phyloP scores from a whole-genome alignment of 2,113 vertebrate species.

The Dinomys branickii region DNA sequence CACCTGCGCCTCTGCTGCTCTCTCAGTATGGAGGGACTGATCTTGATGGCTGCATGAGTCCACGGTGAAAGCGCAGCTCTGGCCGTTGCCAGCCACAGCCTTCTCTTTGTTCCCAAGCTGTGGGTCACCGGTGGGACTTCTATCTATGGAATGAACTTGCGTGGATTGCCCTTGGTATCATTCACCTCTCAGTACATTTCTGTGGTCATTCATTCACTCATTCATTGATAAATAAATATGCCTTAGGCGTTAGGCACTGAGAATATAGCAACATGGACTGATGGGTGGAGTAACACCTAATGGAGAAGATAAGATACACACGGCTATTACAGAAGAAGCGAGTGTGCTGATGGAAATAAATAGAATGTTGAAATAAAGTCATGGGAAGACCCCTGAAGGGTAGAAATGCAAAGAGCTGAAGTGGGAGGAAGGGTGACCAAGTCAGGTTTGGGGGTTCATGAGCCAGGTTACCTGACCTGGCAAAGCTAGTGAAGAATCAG shows the following conservation, averaged over 20 bases:
- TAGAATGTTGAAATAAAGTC: not conserved
- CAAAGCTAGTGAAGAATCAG: not conserved
- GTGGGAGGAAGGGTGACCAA: not conserved
- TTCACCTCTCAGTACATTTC: not conserved
- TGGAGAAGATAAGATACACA: not conserved
- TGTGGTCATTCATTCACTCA: not conserved
- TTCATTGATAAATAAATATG: accelerated
- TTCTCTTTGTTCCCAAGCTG: no score
- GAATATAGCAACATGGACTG: not conserved
- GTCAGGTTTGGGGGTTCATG: not conserved
- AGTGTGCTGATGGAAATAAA: not conserved
- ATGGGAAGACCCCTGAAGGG: not conserved
- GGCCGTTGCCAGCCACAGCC: not conserved
- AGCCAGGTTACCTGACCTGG: not conserved
- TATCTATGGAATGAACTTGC: not conserved
- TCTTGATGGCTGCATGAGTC: not conserved
- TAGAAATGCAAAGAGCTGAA: no score
- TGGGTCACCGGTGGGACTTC: not conserved
- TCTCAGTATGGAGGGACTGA: not conserved
- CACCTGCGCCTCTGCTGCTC: not conserved
- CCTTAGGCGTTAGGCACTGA: not conserved
- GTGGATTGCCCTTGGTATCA: not conserved
- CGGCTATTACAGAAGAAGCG: accelerated
- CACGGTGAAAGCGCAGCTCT: not conserved
- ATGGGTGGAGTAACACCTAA: accelerated